Evolutionary conservation across 2,797 vertebrate genomes (phyloP).

Genomic region (Acestrorhynchus altus): DNA sequence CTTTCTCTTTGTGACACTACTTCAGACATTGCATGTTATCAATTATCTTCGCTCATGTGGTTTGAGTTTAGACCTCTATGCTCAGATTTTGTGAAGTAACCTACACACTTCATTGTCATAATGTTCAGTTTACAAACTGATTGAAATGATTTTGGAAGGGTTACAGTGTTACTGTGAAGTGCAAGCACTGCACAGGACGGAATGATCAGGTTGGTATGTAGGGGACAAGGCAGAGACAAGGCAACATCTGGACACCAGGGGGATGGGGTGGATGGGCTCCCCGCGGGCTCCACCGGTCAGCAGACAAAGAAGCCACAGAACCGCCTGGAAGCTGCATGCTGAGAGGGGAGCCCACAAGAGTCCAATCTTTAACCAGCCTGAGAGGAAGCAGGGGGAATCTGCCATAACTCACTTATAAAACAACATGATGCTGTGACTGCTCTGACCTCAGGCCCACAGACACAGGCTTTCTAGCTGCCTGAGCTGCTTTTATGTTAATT

Average conservation of each 20-base stretch:
- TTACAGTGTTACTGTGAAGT: not conserved
- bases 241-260: constrained; percentile 66
- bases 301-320: constrained; percentile 64
- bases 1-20: not conserved
- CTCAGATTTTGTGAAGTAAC: not conserved
- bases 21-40: constrained; percentile 13
- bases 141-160: constrained; percentile 12
- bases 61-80: not conserved
- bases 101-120: not conserved
- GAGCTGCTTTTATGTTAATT: constrained; percentile 43
- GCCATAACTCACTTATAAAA: constrained; percentile 66
- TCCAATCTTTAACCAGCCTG: constrained; percentile 54
- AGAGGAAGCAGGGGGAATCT: constrained; percentile 55
- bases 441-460: constrained; percentile 50
- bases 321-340: constrained; percentile 63
- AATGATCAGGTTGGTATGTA: constrained; percentile 16
- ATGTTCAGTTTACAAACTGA: not conserved
- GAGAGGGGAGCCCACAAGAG: constrained; percentile 59
- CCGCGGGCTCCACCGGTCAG: constrained; percentile 48
- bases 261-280: constrained; percentile 45
- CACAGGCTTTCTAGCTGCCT: constrained; percentile 8
- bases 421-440: constrained; percentile 52
- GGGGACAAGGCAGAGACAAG: constrained; percentile 24
- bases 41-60: not conserved
- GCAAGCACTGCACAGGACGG: not conserved